Conservation (phyloP, 37 sponge, comb jelly and placozoan genomes). For the Spongilla lacustris region DNA sequence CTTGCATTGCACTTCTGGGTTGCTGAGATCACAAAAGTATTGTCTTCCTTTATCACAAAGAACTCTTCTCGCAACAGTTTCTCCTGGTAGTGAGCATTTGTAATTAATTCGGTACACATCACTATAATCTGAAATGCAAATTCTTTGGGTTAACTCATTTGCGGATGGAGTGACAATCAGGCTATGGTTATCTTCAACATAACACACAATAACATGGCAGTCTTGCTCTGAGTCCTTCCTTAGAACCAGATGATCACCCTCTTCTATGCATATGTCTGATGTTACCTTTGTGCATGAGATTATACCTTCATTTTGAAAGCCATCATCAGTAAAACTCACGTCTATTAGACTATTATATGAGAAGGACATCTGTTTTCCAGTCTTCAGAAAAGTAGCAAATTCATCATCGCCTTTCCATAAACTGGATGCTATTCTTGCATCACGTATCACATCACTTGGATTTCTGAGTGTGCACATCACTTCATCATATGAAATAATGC, state of each 20-base stretch:
- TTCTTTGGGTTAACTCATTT: not conserved
- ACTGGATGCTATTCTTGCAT: not conserved
- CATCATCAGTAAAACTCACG: not conserved
- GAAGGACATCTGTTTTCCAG: not conserved
- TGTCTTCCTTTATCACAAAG: slow-evolving; percentile 11
- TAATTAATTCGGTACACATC: slow-evolving; percentile 45
- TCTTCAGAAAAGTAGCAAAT: not conserved
- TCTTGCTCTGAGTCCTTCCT: not conserved
- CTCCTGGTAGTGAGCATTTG: slow-evolving; percentile 5
- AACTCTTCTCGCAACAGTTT: not conserved
- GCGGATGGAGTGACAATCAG: not conserved
- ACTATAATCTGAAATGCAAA: not conserved
- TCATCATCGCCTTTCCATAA: not conserved
- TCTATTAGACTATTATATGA: not conserved
- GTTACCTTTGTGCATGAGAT: slow-evolving; percentile 17
- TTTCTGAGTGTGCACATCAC: not conserved
- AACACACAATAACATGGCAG: not conserved
- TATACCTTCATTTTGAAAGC: not conserved
- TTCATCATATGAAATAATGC: not conserved
- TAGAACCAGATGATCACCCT: slow-evolving; percentile 39
- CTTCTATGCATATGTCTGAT: slow-evolving; percentile 23
- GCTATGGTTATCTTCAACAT: not conserved
- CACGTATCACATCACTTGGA: not conserved
- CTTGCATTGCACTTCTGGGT: not conserved
- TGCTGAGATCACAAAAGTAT: not conserved